A percentile compares a stretch with the other conserved stretches of the same genome.
phyloP scores from a whole-genome alignment of 2,888 invertebrate genomes.

The Trissolcus brochymenae region DNA sequence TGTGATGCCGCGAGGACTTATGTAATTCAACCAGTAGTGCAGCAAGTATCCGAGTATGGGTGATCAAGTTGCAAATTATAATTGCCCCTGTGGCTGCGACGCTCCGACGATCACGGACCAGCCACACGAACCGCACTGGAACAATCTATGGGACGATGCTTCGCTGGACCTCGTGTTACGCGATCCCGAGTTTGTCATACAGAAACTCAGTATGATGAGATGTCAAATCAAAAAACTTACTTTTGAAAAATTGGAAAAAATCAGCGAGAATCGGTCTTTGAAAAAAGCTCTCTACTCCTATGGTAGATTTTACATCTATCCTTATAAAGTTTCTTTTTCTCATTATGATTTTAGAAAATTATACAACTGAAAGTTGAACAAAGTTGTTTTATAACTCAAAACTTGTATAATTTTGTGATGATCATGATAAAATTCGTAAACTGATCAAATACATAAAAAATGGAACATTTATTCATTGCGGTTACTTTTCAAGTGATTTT shows the following conservation, averaged over 20 bases:
- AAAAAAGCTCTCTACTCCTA: constrained; percentile 65
- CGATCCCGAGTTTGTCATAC: constrained; percentile 68
- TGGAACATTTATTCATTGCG: background rate
- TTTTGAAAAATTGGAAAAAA: constrained; percentile 67
- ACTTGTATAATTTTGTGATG: background rate
- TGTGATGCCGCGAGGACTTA: constrained; percentile 25
- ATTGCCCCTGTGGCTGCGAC: constrained; percentile 45
- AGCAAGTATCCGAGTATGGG: constrained; percentile 22
- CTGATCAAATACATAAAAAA: background rate
- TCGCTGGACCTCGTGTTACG: constrained; percentile 65
- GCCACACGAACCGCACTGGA: constrained; percentile 64
- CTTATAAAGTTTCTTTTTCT: background rate
- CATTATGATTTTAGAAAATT: background rate
- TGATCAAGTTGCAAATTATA: constrained; percentile 32
- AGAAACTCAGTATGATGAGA: constrained; percentile 71
- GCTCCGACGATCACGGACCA: constrained; percentile 25
- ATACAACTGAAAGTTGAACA: background rate
- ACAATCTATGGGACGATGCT: constrained; percentile 67
- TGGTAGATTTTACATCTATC: constrained; percentile 59
- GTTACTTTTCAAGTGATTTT: background rate
- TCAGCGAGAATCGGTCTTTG: constrained; percentile 69
- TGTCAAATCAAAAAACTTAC: constrained; percentile 73
- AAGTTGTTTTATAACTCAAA: background rate
- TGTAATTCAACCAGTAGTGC: constrained; percentile 25
- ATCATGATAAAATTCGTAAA: background rate